These are phyloP conservation scores for Loripinus fragilis DNA, from an alignment of 2,888 invertebrate species.

Conservation along the genomic window DNA sequence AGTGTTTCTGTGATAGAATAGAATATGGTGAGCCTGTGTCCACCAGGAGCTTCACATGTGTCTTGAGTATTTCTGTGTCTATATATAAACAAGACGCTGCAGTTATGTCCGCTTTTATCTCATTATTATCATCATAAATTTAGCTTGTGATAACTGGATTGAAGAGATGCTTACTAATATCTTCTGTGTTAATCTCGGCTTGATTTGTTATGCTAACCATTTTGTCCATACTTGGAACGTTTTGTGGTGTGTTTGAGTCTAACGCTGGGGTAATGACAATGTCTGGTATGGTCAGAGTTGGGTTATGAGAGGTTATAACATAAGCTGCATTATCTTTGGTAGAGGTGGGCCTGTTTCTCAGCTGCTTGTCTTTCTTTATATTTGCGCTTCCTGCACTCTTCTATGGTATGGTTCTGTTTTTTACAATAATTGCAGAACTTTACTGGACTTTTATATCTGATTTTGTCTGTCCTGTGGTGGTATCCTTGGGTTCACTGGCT, in stretches of 20 bases:
- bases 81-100: background rate
- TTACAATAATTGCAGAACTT: constrained; percentile 11
- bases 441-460: background rate
- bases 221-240: too few relatives aligned
- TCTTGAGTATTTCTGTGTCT: background rate
- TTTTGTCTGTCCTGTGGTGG: background rate
- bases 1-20: constrained; percentile 17
- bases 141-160: background rate
- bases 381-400: background rate
- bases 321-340: background rate
- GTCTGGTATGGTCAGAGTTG: background rate
- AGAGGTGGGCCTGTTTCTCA: background rate
- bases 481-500: background rate
- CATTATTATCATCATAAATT: background rate
- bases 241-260: too few relatives aligned
- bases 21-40: constrained; percentile 34
- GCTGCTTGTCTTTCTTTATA: background rate
- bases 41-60: constrained; percentile 10
- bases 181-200: too few relatives aligned
- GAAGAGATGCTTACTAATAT: too few relatives aligned
- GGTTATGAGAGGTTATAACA: background rate
- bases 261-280: background rate
- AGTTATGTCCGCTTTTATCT: too few relatives aligned
- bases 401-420: background rate
- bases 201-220: too few relatives aligned